Base-by-base conservation (phyloP, 2,113 vertebrate species). In the Epinephelus cyanopodus region DNA sequence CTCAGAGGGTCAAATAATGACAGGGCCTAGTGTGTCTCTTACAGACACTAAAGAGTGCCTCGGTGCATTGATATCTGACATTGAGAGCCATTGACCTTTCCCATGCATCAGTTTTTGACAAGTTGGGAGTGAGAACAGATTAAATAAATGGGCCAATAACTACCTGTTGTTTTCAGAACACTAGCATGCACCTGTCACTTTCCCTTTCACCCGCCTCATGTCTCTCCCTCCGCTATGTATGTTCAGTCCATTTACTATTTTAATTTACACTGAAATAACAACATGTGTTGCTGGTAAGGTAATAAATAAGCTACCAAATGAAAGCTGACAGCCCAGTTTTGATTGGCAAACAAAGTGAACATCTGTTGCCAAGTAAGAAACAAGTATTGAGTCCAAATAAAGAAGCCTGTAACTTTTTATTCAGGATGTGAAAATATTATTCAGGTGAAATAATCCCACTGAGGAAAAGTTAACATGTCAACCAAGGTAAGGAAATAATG, bases 401-500 rank as follows among this genome's bases (percentile, higher is more conserved):
- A 66, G 19, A 8, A 33, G 10, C 11, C 8, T 42, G 14, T 42
- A 57, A 42, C n/a, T n/a, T 62, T 45, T 65, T 63, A 11, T 19
- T 65, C 12, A 45, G 52, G 19, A 39, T 37, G 53, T 65, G 0
- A 76, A 61, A 63, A 62, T 15, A 17, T 1, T 13, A 39, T 57
- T 63, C 45, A 68, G 61, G 8, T 23, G 1, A 60, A 54, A 65
- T 29, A 61, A 21, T 45, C 15, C 15, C 3, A 8, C 33, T 42
- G 13, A 29, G 33, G 14, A 48, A 18, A 85, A 45, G 13, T 27
- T 42, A 25, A 6, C 37, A 9, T 64, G 19, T 83, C 65, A 79
- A 15, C n/a, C 25, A 60, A 87, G 56, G 29, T 69, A 54, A 61
- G n/a, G 4, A 66, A 79, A 76, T 25, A 4, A 37, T 53, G 8